These are phyloP conservation scores for Sinocyclocheilus rhinocerous DNA, from an alignment of 2,113 vertebrate genomes.

Conservation along the genomic window DNA sequence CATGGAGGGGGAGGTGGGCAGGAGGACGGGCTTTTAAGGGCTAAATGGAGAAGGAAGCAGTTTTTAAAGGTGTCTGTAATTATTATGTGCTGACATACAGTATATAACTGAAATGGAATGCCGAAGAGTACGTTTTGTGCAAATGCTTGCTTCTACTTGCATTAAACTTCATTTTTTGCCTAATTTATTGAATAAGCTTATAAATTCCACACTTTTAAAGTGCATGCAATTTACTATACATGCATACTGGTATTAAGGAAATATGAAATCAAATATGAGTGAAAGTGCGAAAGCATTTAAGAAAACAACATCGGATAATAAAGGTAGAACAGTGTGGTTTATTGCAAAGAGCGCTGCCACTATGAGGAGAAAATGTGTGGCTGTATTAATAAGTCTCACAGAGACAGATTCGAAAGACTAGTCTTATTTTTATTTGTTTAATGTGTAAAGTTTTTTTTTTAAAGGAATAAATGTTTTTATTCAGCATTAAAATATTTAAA, in stretches of 20 bases:
- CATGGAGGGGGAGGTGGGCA: not conserved
- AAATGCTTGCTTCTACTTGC: not conserved
- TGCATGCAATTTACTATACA: not conserved
- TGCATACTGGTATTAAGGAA: not conserved
- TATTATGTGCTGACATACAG: not conserved
- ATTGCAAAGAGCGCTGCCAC: not conserved
- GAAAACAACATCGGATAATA: not conserved
- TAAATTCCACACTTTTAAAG: not conserved
- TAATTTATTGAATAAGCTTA: not conserved
- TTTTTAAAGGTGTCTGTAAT: constrained; percentile 4
- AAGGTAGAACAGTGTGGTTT: not conserved
- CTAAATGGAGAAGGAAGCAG: constrained; percentile 21
- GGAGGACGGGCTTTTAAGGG: not conserved
- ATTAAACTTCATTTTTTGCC: not conserved
- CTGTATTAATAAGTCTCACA: not conserved
- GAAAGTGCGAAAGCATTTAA: constrained; percentile 3
- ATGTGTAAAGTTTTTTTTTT: not conserved
- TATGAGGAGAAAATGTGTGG: not conserved
- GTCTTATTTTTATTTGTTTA: not conserved
- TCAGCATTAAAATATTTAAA: too few relatives aligned
- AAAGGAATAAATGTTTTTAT: too few relatives aligned
- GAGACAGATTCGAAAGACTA: not conserved
- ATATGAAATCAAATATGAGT: constrained; percentile 7
- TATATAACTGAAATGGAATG: not conserved
- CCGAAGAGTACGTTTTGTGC: not conserved